Conservation (phyloP, 2,113 vertebrate species). For the Hippocampus barbouri region DNA sequence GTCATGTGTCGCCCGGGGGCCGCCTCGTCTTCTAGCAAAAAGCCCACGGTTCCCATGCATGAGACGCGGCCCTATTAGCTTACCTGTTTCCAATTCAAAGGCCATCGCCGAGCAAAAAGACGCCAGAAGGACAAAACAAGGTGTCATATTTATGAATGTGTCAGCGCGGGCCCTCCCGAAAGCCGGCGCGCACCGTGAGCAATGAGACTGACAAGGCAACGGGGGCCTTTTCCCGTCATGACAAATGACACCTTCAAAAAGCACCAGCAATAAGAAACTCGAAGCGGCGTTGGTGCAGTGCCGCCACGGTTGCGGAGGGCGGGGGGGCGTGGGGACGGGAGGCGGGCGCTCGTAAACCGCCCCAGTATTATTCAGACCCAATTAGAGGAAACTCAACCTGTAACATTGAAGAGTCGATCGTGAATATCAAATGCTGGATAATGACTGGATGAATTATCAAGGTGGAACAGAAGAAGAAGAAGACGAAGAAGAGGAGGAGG, state of each 20-base stretch:
- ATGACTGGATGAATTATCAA: conserved; percentile 57
- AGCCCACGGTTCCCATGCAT: conserved; percentile 75
- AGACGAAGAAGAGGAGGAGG: not conserved
- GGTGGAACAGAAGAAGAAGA: conserved; percentile 32
- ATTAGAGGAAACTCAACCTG: conserved; percentile 73
- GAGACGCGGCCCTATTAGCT: conserved; percentile 77
- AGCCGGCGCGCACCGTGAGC: conserved; percentile 63
- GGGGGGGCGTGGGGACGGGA: not conserved
- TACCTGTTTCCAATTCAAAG: conserved; percentile 81
- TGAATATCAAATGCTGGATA: conserved; percentile 64
- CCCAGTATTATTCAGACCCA: conserved; percentile 61
- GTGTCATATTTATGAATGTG: conserved; percentile 81
- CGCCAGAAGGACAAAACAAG: conserved; percentile 80
- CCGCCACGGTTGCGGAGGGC: conserved; percentile 2
- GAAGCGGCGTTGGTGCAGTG: conserved; percentile 42
- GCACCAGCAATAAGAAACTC: conserved; percentile 61
- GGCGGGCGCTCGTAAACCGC: conserved; percentile 52
- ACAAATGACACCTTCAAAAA: conserved; percentile 71
- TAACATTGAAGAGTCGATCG: conserved; percentile 42
- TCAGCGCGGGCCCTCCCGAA: conserved; percentile 68
- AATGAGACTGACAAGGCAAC: conserved; percentile 72
- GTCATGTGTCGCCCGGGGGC: conserved; percentile 74
- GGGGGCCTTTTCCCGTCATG: conserved; percentile 63
- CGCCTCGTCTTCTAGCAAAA: conserved; percentile 57
- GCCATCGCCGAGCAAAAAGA: conserved; percentile 73